Base-by-base conservation (phyloP, 2,113 vertebrate genomes). In the Callopanchax toddi region DNA sequence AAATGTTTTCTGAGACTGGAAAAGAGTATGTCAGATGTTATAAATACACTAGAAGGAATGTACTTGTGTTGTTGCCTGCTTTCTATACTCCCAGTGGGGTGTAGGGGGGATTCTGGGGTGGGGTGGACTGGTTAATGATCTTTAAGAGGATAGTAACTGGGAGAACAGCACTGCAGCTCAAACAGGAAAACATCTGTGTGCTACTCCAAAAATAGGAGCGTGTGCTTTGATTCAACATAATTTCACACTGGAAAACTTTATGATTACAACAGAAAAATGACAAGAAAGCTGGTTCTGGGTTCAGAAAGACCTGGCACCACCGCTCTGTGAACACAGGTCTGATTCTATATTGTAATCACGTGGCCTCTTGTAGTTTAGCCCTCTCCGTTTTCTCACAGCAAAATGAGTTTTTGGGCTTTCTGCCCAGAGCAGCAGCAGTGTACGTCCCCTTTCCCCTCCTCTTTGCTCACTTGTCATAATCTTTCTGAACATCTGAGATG, bases 11-110 rank as follows among this genome's bases (percentile, higher is more conserved):
- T 61, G 87, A 85, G 77, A 82, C 78, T 65, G 55, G 75, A 59
- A 72, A 69, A 71, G 52, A 67, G 52, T 34, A 76, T 66, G 82
- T 89, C 85, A 86, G 64, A 76, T 51, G 84, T 71, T 89, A 89
- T 86, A 83, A 89, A 91, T 89, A 89, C 36, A 10, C 72, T 53
- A 64, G 39, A 53, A 26, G 74, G 84, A 81, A 84, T 85, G 79
- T 16, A 15, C 59, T 75, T 66, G 69, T 85, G 79, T 76, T 82
- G 75, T 78, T 78, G 68, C 42, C 54, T 55, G 44, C 60, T 79
- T 67, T 80, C 75, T 46, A 32, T 22, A 21, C 51, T 63, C 59
- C 49, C 68, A 13, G 67, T 25, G 71, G 77, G 49, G 56, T 8
- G 36, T 11, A 29, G 55, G n/a, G 37, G 49, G 76, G 71, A 45